phyloP scores from a whole-genome alignment of 2,888 invertebrate genomes.

The Macrophya annulata region DNA sequence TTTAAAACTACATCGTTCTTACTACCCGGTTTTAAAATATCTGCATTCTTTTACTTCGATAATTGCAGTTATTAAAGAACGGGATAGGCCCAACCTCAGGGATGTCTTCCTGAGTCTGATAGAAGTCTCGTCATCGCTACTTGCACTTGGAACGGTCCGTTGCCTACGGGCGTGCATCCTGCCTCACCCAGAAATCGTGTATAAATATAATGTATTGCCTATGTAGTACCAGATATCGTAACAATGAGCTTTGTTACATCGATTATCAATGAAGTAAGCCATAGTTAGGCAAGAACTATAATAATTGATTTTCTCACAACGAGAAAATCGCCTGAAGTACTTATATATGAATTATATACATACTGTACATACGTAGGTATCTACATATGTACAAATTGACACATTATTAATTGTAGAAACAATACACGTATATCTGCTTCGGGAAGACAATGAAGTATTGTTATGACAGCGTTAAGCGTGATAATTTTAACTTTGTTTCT shows the following conservation, averaged over 20 bases:
- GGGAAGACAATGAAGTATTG: conserved; percentile 3
- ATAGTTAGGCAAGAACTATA: conserved; percentile 24
- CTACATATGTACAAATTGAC: not conserved
- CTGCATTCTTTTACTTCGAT: not conserved
- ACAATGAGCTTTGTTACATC: conserved; percentile 51
- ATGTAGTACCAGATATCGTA: conserved; percentile 33
- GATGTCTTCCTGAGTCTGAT: conserved; percentile 44
- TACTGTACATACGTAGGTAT: not conserved
- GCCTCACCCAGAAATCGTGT: conserved; percentile 44
- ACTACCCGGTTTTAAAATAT: not conserved
- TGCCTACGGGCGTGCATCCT: conserved; percentile 42
- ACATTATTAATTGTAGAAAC: conserved; percentile 5
- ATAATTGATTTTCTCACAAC: conserved; percentile 35
- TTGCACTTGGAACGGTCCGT: conserved; percentile 49
- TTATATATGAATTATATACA: not conserved
- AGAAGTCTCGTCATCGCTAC: conserved; percentile 44
- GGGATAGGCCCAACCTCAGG: not conserved
- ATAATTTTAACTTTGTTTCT: not conserved
- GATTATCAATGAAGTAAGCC: conserved; percentile 43
- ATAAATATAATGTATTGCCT: not conserved
- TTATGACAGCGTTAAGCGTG: not conserved
- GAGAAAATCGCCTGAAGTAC: not conserved
- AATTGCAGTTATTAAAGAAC: conserved; percentile 38
- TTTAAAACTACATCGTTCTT: not conserved
- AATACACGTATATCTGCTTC: not conserved